Base-by-base conservation (phyloP, 2,113 vertebrate species). In the Odobenus rosmarus region DNA sequence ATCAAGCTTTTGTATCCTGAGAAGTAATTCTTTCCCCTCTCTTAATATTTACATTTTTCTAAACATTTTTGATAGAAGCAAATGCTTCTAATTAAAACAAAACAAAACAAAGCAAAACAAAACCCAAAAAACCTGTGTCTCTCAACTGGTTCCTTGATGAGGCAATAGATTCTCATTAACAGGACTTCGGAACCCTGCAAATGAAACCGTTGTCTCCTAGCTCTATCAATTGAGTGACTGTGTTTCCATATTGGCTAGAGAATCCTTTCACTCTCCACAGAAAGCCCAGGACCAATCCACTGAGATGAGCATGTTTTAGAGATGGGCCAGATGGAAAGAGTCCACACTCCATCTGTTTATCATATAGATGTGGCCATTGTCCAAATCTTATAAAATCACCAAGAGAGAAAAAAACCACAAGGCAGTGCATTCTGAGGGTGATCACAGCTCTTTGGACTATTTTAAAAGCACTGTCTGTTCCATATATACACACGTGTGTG, bases 321-420 rank as follows among this genome's bases (percentile, higher is more conserved):
- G 93, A 88, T n/a, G 55, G 23, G n/a, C 83, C 89, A 55, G 51
- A 92, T 85, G 93, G 96, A 69, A 91, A 92, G 31, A 31, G 53
- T 36, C 62, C 55, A 21, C 0, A 24, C 15, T 62, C 77, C 82
- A 88, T 92, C 71, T 95, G 64, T 92, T 96, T 49, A 83, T 92
- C 80, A 94, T 92, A 82, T 36, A 93, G 46, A 92, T 57, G 71
- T 97, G 90, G 93, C 71, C 36, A 72, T 86, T 95, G 80, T 71
- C 59, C 74, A 95, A 82, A 82, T 77, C 53, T 46, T 90, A 46
- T 86, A 93, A 94, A 92, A 90, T 90, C 31, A 1, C 74, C 84
- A 96, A 36, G 14, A 88, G 51, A 81, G 42, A 33, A 51, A 16
- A 69, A 53, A 51, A n/a, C 12, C 46, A 88, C n/a, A 79, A 82